Evolutionary conservation across 53 echinoderm and acorn worm species (phyloP), one percentile per base, ranked within the genome.

Genomic region (Pentamera pediparva): DNA sequence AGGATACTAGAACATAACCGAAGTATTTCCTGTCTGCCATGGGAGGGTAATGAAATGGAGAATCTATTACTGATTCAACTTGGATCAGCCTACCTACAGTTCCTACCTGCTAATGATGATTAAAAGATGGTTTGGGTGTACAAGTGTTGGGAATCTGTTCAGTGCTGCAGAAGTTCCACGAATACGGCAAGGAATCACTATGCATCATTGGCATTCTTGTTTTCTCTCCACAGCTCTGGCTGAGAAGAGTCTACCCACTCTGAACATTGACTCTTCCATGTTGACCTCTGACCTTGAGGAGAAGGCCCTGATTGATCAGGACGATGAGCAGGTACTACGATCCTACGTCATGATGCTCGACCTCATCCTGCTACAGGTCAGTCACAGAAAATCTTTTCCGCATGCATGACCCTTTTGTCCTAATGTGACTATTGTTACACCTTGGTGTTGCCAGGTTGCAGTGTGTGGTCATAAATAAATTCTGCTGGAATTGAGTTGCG

Each of bases 291-390:
- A 84, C 63, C 59, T 78, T 35, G 89, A 89, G 75, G 89, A 84
- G 62, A 84, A 76, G 43, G 84, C 81, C n/a, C 39, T 67, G 27
- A 53, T 84, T 35, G 92, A 92, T 31, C 84, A 86, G 41, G 86
- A 86, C 0, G 92, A 92, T 57, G 92, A 92, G 59, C 83, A 83
- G 34, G 88, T 89, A 33, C 60, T 92, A 12, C 65, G 86, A 8
- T 90, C 87, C 60, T 94, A 84, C 74, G 90, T 90, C 32, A 78
- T 90, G 40, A 94, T 90, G 90, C 34, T 90, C 38, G 95, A 94
- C 39, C 87, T 94, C 39, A 78, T 94, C 2, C 72, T 89, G 9
- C 53, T 86, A 52, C 86, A 93, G 93, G 93, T 93, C 34, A 57
- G 70, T 29, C 24, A 17, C 48, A 18, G 8, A 33, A 36, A 47